Conservation (phyloP, 2,888 invertebrate genomes). For the Cistogaster globosa region DNA sequence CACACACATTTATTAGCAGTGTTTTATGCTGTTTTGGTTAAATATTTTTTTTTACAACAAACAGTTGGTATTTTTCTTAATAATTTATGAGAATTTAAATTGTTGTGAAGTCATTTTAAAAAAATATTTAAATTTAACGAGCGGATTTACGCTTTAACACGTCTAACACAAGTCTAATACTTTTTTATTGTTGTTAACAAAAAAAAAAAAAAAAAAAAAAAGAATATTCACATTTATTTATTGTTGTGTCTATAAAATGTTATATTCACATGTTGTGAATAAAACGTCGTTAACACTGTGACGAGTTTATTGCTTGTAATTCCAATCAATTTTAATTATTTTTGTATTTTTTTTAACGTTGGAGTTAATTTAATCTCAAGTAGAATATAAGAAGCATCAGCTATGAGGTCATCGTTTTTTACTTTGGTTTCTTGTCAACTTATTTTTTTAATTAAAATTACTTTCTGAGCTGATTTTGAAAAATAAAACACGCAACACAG, state of each 20-base stretch:
- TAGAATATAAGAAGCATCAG: neutral
- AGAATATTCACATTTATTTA: neutral
- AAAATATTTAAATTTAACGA: slow-evolving; percentile 7
- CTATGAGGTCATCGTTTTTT: slow-evolving; percentile 49
- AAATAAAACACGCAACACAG: neutral
- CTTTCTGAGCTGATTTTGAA: neutral
- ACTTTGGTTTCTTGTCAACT: too few species aligned
- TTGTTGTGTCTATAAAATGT: slow-evolving; percentile 1
- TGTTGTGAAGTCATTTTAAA: neutral
- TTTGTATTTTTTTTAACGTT: neutral
- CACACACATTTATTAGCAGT: too few species aligned
- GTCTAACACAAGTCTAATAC: neutral
- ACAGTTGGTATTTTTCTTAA: neutral
- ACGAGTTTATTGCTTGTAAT: slow-evolving; percentile 23
- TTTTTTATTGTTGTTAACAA: neutral
- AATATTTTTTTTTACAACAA: neutral
- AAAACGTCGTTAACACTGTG: slow-evolving; percentile 3
- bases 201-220: neutral
- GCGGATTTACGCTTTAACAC: slow-evolving; percentile 44
- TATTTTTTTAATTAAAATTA: slow-evolving; percentile 9
- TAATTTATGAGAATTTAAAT: slow-evolving; percentile 12
- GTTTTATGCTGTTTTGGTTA: too few species aligned
- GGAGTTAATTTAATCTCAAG: neutral
- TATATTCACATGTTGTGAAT: slow-evolving; percentile 2
- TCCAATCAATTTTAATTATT: neutral